A percentile compares a stretch with the other conserved stretches of the same genome.
These are phyloP conservation scores for Drosophila longiperda DNA, from an alignment of 2,888 invertebrate species.

Conservation along the genomic window DNA sequence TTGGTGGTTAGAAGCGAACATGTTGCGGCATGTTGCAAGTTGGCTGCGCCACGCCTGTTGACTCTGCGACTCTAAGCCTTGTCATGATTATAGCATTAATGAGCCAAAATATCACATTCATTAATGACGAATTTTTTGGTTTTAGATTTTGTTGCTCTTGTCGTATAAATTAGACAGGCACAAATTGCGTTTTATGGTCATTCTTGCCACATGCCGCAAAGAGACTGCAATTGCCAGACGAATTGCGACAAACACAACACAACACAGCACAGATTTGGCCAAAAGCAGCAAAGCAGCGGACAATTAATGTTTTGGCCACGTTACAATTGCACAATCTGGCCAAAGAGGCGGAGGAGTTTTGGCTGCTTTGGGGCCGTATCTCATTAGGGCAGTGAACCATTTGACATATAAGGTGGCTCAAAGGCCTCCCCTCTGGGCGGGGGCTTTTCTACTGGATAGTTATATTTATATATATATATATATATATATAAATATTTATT, in stretches of 20 bases:
- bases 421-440: conserved; percentile 6
- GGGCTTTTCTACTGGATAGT: conserved; percentile 7
- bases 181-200: conserved; percentile 69
- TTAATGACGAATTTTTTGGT: conserved; percentile 28
- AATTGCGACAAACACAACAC: conserved; percentile 50
- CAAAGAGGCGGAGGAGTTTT: conserved; percentile 8
- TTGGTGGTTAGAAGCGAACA: conserved; percentile 29
- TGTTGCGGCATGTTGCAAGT: conserved; percentile 17
- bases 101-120: conserved; percentile 54
- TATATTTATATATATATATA: neutral
- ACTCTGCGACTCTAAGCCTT: neutral
- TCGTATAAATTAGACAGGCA: conserved; percentile 66
- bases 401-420: conserved; percentile 60
- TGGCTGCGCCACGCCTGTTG: conserved; percentile 46
- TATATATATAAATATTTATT: neutral
- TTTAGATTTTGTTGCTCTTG: neutral
- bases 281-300: conserved; percentile 21
- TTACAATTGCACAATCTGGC: conserved; percentile 33
- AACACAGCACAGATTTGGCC: conserved; percentile 39
- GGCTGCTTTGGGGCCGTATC: conserved; percentile 4
- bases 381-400: conserved; percentile 73
- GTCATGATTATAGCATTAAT: conserved; percentile 44
- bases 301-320: conserved; percentile 43
- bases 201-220: conserved; percentile 67
- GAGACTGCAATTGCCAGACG: conserved; percentile 47